phyloP scores from a whole-genome alignment of 2,888 invertebrate genomes.

The Achlya flavicornis region DNA sequence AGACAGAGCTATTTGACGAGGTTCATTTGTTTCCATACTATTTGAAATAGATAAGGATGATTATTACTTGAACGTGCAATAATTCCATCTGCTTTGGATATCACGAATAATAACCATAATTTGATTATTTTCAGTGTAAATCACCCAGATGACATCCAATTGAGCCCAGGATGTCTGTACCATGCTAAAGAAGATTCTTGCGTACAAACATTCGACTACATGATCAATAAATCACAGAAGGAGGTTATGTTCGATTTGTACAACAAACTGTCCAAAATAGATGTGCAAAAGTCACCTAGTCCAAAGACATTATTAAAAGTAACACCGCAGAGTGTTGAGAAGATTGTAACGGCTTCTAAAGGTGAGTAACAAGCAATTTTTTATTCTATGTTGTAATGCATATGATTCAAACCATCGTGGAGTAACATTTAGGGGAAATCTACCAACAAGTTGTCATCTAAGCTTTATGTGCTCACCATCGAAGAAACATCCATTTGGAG shows the following conservation, averaged over 20 bases:
- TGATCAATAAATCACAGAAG: constrained; percentile 79
- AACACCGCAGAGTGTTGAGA: constrained; percentile 78
- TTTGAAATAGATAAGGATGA: too few relatives aligned
- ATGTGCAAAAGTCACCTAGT: constrained; percentile 73
- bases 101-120: too few relatives aligned
- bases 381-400: neutral
- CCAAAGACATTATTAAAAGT: constrained; percentile 71
- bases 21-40: too few relatives aligned
- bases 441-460: too few relatives aligned
- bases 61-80: too few relatives aligned
- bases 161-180: constrained; percentile 71
- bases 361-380: constrained; percentile 42
- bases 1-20: too few relatives aligned
- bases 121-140: constrained; percentile 46
- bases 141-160: constrained; percentile 65
- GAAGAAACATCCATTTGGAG: too few relatives aligned
- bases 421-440: too few relatives aligned
- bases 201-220: constrained; percentile 71
- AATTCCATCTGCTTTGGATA: too few relatives aligned
- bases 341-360: constrained; percentile 70
- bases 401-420: neutral
- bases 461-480: too few relatives aligned
- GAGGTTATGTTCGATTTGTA: constrained; percentile 81
- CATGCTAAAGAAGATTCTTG: constrained; percentile 68
- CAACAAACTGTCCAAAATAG: constrained; percentile 74